Percentiles rank a stretch among this genome's conserved stretches.
phyloP scores from a whole-genome alignment of 2,888 invertebrate species.

The Ischnura elegans region DNA sequence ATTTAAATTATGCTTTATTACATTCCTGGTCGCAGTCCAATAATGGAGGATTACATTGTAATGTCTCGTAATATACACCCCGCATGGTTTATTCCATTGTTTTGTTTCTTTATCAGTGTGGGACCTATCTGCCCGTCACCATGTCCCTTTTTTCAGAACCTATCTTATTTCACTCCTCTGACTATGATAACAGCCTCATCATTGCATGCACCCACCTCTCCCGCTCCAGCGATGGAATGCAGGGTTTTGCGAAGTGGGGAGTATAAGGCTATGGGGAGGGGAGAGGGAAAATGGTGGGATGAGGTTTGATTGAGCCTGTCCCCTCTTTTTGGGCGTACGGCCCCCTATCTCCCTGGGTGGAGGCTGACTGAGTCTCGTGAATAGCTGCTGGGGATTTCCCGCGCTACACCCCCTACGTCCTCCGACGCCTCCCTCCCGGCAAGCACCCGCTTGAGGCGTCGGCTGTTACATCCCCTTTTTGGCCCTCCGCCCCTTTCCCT shows the following conservation, averaged over 20 bases:
- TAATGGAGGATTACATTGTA: too few species aligned
- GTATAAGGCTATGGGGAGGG: neutral
- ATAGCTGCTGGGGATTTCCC: neutral
- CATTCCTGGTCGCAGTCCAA: too few species aligned
- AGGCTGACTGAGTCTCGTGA: neutral
- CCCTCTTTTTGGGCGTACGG: neutral
- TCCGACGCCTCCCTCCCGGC: neutral
- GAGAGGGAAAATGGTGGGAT: neutral
- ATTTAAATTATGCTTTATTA: too few species aligned
- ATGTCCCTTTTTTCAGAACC: too few species aligned
- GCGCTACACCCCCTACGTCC: neutral
- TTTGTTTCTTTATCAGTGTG: too few species aligned
- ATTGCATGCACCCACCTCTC: neutral
- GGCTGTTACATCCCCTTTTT: slow-evolving; percentile 61
- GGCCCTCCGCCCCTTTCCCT: neutral
- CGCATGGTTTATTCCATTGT: too few species aligned
- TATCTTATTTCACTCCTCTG: neutral
- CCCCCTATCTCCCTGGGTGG: neutral
- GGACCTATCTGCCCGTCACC: too few species aligned
- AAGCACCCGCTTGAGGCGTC: slow-evolving; percentile 39
- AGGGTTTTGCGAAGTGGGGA: neutral
- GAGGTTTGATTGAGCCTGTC: too few species aligned
- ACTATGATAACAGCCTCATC: neutral
- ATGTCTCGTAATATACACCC: too few species aligned
- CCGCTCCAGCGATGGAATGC: neutral